phyloP scores from a whole-genome alignment of 2,888 invertebrate species.

The Apamea crenata region DNA sequence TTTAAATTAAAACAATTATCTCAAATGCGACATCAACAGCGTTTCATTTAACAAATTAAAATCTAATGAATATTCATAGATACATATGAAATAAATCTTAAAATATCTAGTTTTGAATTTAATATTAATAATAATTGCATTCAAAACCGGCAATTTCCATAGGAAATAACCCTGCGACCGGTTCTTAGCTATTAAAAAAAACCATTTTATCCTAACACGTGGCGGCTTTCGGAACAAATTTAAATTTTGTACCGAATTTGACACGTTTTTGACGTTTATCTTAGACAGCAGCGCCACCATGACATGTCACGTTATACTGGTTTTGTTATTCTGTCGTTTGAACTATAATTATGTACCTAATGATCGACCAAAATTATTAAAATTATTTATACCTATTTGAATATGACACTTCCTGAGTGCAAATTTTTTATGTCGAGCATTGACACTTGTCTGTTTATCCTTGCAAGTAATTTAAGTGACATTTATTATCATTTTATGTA shows the following conservation, averaged over 20 bases:
- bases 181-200: constrained; percentile 30
- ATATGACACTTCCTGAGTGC: constrained; percentile 55
- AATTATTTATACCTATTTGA: constrained; percentile 24
- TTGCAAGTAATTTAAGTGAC: constrained; percentile 32
- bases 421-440: constrained; percentile 45
- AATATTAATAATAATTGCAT: constrained; percentile 67
- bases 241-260: neutral
- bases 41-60: constrained; percentile 44
- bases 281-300: neutral
- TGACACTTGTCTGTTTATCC: constrained; percentile 47
- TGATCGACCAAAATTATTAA: constrained; percentile 26
- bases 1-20: constrained; percentile 14
- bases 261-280: constrained; percentile 4
- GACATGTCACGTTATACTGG: constrained; percentile 7
- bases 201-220: constrained; percentile 2
- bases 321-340: neutral
- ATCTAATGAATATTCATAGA: constrained; percentile 65
- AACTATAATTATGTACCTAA: constrained; percentile 41
- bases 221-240: constrained; percentile 12
- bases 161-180: constrained; percentile 58
- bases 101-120: constrained; percentile 54
- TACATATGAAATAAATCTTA: constrained; percentile 60
- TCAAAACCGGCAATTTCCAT: constrained; percentile 63
- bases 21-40: constrained; percentile 14
- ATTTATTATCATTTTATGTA: neutral